A percentile compares a stretch with the other conserved stretches of the same genome.
Conservation (phyloP, 2,113 vertebrate genomes). For the Colossoma macropomum region DNA sequence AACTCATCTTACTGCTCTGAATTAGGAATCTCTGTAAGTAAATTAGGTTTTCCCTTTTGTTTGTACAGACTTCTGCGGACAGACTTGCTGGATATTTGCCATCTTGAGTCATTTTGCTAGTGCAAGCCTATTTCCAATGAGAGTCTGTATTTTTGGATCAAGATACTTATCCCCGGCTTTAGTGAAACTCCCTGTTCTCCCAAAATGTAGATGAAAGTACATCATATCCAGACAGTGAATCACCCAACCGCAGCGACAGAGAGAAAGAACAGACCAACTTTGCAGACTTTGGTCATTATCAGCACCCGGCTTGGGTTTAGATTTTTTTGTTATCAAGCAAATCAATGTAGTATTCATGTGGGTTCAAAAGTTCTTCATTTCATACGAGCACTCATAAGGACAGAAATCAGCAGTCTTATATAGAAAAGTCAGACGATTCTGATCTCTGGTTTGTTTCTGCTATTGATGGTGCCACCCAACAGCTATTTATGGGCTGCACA, state of each 20-base stretch:
- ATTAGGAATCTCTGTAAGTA: too few species aligned
- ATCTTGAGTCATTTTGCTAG: background rate
- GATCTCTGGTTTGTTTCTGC: too few species aligned
- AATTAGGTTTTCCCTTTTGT: background rate
- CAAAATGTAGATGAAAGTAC: constrained; percentile 8
- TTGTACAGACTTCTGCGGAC: background rate
- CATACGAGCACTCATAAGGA: too few species aligned
- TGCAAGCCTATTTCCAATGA: constrained; percentile 2
- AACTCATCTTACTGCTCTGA: too few species aligned
- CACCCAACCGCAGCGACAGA: background rate
- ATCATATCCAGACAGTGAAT: constrained; percentile 16
- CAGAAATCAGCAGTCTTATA: too few species aligned
- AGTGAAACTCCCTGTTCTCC: background rate
- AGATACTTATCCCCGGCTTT: constrained; percentile 23
- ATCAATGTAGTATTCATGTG: background rate
- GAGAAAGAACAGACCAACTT: background rate
- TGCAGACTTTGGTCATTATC: constrained; percentile 20
- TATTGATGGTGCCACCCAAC: too few species aligned
- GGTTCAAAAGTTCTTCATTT: background rate
- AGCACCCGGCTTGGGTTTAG: background rate
- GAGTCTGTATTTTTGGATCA: constrained; percentile 20
- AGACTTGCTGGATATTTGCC: background rate
- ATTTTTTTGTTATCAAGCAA: constrained; percentile 5
- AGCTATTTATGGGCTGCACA: too few species aligned
- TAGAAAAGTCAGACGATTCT: too few species aligned